phyloP scores from a whole-genome alignment of 2,888 invertebrate genomes.

The Syritta pipiens region DNA sequence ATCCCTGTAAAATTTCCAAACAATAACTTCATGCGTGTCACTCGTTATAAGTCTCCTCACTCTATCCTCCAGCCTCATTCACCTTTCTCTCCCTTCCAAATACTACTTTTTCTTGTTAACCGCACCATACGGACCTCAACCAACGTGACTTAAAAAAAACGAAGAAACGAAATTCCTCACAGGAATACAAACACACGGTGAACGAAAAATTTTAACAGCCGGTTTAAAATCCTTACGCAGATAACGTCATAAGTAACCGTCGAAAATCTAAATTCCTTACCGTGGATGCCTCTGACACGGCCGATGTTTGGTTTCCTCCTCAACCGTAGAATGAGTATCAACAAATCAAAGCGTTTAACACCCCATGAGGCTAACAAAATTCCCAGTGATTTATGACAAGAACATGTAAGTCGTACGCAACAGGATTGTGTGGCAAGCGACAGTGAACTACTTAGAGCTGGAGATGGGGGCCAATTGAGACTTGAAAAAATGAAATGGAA shows the following conservation, averaged over 20 bases:
- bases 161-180: too few relatives aligned
- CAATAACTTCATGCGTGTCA: constrained; percentile 60
- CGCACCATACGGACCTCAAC: neutral
- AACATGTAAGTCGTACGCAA: constrained; percentile 51
- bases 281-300: constrained; percentile 32
- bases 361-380: constrained; percentile 44
- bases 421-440: constrained; percentile 49
- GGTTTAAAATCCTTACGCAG: constrained; percentile 49
- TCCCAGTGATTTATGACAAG: constrained; percentile 60
- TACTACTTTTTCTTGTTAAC: too few relatives aligned
- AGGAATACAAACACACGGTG: too few relatives aligned
- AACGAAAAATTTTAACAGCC: too few relatives aligned
- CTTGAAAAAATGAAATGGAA: too few relatives aligned
- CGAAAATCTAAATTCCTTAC: constrained; percentile 61
- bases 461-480: too few relatives aligned
- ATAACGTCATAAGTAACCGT: constrained; percentile 66
- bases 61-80: constrained; percentile 43
- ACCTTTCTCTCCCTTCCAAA: constrained; percentile 22
- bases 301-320: neutral
- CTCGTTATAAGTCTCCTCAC: constrained; percentile 44
- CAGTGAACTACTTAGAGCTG: constrained; percentile 15
- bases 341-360: constrained; percentile 66
- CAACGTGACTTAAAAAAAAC: neutral
- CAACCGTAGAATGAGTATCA: constrained; percentile 46
- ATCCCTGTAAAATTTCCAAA: constrained; percentile 42